These are phyloP conservation scores for Seira musarum DNA, from an alignment of 2,888 invertebrate species.

Conservation along the genomic window DNA sequence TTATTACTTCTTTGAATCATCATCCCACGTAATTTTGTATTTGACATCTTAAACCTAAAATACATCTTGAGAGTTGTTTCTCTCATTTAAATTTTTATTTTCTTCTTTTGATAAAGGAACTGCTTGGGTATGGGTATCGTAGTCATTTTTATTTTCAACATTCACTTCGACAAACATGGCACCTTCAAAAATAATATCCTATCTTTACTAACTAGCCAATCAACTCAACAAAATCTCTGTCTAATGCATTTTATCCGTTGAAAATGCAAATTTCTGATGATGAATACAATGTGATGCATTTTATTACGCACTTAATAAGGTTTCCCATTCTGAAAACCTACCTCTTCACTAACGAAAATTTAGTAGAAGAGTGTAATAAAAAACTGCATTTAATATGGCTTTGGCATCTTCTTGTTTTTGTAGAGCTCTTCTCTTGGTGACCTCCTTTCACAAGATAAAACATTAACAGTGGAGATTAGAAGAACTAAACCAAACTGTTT, in stretches of 20 bases:
- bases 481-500: too few species aligned
- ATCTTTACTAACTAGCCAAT: background rate
- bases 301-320: constrained; percentile 12
- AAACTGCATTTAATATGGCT: constrained; percentile 47
- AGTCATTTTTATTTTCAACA: background rate
- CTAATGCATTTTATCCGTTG: constrained; percentile 9
- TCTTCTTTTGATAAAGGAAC: background rate
- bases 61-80: constrained; percentile 4
- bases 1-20: background rate
- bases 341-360: background rate
- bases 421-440: constrained; percentile 38
- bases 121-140: background rate
- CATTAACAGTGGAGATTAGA: background rate
- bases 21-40: constrained; percentile 4
- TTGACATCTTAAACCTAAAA: background rate
- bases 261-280: background rate
- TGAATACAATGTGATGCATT: constrained; percentile 1
- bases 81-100: constrained; percentile 5
- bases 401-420: background rate
- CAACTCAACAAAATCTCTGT: background rate
- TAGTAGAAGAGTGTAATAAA: constrained; percentile 28
- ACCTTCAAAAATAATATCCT: background rate
- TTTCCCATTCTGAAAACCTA: constrained; percentile 9
- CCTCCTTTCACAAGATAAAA: constrained; percentile 50
- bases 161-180: background rate